Conservation (phyloP, 1,140 invertebrate species). For the Manduca sexta region DNA sequence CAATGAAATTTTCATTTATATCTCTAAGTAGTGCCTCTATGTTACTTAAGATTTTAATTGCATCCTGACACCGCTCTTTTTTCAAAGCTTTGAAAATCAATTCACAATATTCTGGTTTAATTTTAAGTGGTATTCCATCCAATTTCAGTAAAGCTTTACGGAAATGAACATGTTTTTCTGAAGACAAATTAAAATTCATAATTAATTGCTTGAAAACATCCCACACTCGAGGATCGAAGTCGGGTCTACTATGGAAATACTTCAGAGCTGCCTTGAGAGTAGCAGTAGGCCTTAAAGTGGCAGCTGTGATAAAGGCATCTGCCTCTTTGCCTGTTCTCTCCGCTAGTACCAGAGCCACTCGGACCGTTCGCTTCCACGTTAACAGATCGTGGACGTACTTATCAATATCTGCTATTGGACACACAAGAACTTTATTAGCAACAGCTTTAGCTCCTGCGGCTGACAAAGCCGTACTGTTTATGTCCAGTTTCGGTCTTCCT, state of each 20-base stretch:
- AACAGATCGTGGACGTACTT: conserved; percentile 21
- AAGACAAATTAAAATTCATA: conserved; percentile 1
- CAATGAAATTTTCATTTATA: conserved; percentile 24
- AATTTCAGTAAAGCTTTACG: conserved; percentile 8
- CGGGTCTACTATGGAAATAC: conserved; percentile 8
- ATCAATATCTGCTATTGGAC: neutral
- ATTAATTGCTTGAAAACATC: conserved; percentile 25
- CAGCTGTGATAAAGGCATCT: conserved; percentile 14
- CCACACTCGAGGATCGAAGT: conserved; percentile 24
- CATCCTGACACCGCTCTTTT: conserved; percentile 16
- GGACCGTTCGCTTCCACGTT: conserved; percentile 20
- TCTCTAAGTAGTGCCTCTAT: conserved; percentile 27
- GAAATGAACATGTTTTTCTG: neutral
- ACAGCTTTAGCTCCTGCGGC: conserved; percentile 13
- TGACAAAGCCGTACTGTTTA: conserved; percentile 24
- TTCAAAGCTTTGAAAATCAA: conserved; percentile 17
- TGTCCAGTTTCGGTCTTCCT: conserved; percentile 22
- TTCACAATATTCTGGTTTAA: conserved; percentile 32
- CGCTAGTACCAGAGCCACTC: conserved; percentile 22
- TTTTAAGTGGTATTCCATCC: conserved; percentile 17
- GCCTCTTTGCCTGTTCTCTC: conserved; percentile 12
- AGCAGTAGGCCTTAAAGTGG: conserved; percentile 18
- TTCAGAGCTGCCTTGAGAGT: conserved; percentile 24
- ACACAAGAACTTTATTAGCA: conserved; percentile 1
- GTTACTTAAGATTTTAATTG: conserved; percentile 3